Evolutionary conservation across 2,797 vertebrate genomes (phyloP), one percentile per base, ranked within the genome.

Genomic region (Dipus sagitta): DNA sequence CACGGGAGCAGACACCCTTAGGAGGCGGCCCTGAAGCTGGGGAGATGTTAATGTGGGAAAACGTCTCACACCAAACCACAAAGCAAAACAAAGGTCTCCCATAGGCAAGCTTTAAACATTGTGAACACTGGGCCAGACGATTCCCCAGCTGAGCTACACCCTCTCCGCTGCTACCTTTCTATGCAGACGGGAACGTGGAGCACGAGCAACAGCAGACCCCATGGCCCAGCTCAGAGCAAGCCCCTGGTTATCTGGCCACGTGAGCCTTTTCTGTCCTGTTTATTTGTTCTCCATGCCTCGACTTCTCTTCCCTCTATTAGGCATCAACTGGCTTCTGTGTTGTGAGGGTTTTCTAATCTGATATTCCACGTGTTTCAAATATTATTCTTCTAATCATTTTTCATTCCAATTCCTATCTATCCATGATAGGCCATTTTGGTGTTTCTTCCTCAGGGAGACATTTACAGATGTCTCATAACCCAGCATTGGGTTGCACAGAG

Each of bases 1-100:
- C 52, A 93, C 81, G 83, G 23, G 3, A 93, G 60, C 6, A 86
- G 28, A 64, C 47, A 91, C 32, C 60, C 47, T 81, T 84, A 85
- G 84, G 86, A 76, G 68, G 77, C 67, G 54, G 23, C 26, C 58
- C 23, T 38, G 62, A 88, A 79, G 65, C 32, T 93, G 52, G 20
- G 20, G 58, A 28, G 54, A 77, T 86, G 64, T 83, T 18, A 77
- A 80, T 86, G 7, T 2, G 32, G 23, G 64, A 54, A 60, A 86
- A 84, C 76, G 68, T 42, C 18, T 88, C 64, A 88, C 70, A 85
- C 54, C 72, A 83, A 90, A 67, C 11, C 32, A 84, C 80, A 47
- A 21, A 74, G 90, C 81, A 54, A 67, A 80, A 38, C 54, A 30
- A 89, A 72, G 54, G 32, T 52, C 32, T 83, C 20, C 54, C 71